Conservation (phyloP, 2,888 invertebrate species). For the Villa cingulata region DNA sequence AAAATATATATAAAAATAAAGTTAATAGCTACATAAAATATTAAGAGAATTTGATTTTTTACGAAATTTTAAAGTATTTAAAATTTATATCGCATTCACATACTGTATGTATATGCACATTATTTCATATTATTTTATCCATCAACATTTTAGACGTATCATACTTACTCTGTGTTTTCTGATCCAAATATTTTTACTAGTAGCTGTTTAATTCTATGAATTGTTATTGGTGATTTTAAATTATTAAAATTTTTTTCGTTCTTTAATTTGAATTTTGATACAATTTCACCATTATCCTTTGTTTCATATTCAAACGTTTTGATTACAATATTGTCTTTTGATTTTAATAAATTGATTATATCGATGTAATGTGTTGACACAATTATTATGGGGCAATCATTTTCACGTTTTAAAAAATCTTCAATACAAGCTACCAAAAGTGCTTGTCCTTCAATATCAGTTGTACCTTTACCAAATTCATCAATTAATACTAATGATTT, state of each 20-base stretch:
- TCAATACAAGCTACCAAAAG: slow-evolving; percentile 55
- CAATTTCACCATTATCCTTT: neutral
- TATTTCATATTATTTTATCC: no score
- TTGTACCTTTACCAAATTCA: slow-evolving; percentile 81
- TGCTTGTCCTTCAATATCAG: slow-evolving; percentile 59
- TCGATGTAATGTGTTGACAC: slow-evolving; percentile 67
- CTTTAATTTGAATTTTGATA: slow-evolving; percentile 4
- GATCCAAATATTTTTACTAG: neutral
- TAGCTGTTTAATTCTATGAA: slow-evolving; percentile 3
- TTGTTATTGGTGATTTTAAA: neutral
- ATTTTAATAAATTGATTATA: slow-evolving; percentile 42
- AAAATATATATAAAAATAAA: no score
- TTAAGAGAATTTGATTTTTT: no score
- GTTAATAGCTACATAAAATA: no score
- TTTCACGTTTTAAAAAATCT: slow-evolving; percentile 45
- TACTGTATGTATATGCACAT: no score
- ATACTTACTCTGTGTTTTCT: neutral
- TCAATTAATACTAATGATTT: slow-evolving; percentile 68
- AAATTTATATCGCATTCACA: no score
- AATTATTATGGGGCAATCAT: slow-evolving; percentile 56
- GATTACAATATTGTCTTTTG: neutral
- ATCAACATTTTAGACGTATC: no score
- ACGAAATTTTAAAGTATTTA: no score
- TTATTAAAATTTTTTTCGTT: neutral
- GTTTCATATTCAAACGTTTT: slow-evolving; percentile 5